Evolutionary conservation across 2,888 invertebrate genomes (phyloP).

Genomic region (Protodeltote pygarga): DNA sequence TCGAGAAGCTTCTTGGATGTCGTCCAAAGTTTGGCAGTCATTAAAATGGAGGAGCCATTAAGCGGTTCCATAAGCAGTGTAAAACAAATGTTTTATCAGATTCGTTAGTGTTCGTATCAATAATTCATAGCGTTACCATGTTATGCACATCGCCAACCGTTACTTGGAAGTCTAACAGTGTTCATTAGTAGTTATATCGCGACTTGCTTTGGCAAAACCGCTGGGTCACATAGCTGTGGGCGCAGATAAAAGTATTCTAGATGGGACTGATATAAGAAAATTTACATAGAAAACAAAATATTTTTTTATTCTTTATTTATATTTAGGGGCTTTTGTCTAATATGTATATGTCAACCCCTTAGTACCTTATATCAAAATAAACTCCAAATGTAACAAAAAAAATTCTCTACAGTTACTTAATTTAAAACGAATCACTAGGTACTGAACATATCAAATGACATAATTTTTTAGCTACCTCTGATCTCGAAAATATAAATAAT

Average conservation of each 20-base stretch:
- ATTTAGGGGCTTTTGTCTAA: too few species aligned
- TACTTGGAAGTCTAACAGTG: conserved; percentile 83
- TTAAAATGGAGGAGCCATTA: conserved; percentile 65
- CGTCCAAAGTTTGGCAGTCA: conserved; percentile 53
- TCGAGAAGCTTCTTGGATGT: conserved; percentile 50
- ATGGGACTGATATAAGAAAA: conserved; percentile 38
- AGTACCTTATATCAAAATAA: too few species aligned
- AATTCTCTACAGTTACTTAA: too few species aligned
- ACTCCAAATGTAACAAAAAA: too few species aligned
- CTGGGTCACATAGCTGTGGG: conserved; percentile 77
- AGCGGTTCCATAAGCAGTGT: conserved; percentile 69
- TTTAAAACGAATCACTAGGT: too few species aligned
- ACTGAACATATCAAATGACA: too few species aligned
- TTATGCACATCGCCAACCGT: conserved; percentile 82
- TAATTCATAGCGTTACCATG: conserved; percentile 80
- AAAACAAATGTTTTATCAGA: conserved; percentile 82
- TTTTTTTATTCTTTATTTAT: too few species aligned
- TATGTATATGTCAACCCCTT: too few species aligned
- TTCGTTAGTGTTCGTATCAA: conserved; percentile 78
- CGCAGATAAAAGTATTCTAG: conserved; percentile 54
- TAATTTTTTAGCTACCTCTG: too few species aligned
- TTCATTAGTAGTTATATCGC: conserved; percentile 85
- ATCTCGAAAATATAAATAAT: too few species aligned
- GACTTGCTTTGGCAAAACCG: conserved; percentile 85
- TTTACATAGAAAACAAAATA: neutral